Evolutionary conservation across 2,797 vertebrate species (phyloP), one percentile per base, ranked within the genome.

Genomic region (Anomalospiza imberbis): DNA sequence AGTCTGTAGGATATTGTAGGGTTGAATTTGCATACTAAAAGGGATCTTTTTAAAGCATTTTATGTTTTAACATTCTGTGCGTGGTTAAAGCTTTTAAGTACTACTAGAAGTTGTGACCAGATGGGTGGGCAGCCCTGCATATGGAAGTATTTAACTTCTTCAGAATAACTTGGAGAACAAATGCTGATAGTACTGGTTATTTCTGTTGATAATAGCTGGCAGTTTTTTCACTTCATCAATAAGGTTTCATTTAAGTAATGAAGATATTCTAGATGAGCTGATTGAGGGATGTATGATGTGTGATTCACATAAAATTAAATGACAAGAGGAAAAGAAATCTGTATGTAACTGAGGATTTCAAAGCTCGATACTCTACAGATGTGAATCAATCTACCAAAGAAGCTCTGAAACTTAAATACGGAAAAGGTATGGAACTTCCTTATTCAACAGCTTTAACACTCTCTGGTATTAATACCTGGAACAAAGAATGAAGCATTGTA

Each of bases 71-170:
- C 57, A 55, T 89, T 76, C 85, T 91, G 57, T 92, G 45, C 5
- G 0, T 70, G 45, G 31, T 88, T 94, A 67, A 93, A 93, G n/a
- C 73, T 68, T 73, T 74, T 66, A 81, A 87, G 80, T 82, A 62
- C n/a, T 62, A 60, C 73, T 87, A 95, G 83, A 63, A 91, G 63
- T 73, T 95, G 74, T 92, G 80, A 67, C 94, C 88, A 73, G 91
- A 88, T 90, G 73, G 63, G 62, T 92, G 76, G 88, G 88, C 70
- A 94, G 85, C 68, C 68, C 85, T 78, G 68, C 91, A 81, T 65
- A 72, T 81, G 88, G 79, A 75, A 84, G 55, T 67, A 60, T 70
- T 95, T 85, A 86, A 70, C 60, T 90, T 85, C 47, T 84, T 93
- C 70, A 60, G 57, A 61, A 68, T 65, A 83, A 51, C 55, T 86